Evolutionary conservation across 2,888 invertebrate species (phyloP).

Genomic region (Eupithecia pulchellata): DNA sequence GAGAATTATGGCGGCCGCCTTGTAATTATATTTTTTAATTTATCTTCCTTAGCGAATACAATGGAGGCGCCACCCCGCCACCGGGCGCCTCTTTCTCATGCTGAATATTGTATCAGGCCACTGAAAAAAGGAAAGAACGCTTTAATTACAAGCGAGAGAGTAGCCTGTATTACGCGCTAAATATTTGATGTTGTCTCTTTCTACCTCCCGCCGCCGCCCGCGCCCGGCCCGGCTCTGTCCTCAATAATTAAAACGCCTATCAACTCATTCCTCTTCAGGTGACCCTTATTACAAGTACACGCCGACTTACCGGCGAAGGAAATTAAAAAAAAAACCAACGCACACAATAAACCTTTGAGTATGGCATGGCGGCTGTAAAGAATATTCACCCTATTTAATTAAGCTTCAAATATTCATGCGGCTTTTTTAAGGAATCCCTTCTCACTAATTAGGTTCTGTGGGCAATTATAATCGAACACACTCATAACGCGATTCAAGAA

Average conservation of each 20-base stretch:
- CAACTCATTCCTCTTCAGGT: slow-evolving; percentile 81
- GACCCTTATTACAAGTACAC: slow-evolving; percentile 67
- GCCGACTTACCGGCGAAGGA: slow-evolving; percentile 20
- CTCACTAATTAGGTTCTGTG: slow-evolving; percentile 18
- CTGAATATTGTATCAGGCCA: slow-evolving; percentile 86
- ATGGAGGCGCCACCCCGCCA: slow-evolving; percentile 86
- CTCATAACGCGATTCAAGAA: slow-evolving; percentile 6
- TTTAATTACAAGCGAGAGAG: slow-evolving; percentile 85
- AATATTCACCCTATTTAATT: slow-evolving; percentile 42
- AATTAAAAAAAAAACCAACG: slow-evolving; percentile 61
- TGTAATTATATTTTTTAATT: slow-evolving; percentile 90
- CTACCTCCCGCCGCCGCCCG: slow-evolving; percentile 50
- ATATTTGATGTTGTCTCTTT: slow-evolving; percentile 85
- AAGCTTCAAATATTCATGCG: slow-evolving; percentile 34
- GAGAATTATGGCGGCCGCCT: slow-evolving; percentile 87
- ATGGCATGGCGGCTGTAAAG: slow-evolving; percentile 39
- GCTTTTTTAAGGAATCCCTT: slow-evolving; percentile 24
- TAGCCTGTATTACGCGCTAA: slow-evolving; percentile 82
- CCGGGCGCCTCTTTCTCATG: slow-evolving; percentile 84
- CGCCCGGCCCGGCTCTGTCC: slow-evolving; percentile 57
- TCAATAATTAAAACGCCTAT: slow-evolving; percentile 84
- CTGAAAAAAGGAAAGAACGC: slow-evolving; percentile 86
- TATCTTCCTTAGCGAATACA: slow-evolving; percentile 88
- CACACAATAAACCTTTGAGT: slow-evolving; percentile 49
- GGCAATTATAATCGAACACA: slow-evolving; percentile 9